Conservation (phyloP, 2,888 invertebrate genomes). For the Ischnura elegans region DNA sequence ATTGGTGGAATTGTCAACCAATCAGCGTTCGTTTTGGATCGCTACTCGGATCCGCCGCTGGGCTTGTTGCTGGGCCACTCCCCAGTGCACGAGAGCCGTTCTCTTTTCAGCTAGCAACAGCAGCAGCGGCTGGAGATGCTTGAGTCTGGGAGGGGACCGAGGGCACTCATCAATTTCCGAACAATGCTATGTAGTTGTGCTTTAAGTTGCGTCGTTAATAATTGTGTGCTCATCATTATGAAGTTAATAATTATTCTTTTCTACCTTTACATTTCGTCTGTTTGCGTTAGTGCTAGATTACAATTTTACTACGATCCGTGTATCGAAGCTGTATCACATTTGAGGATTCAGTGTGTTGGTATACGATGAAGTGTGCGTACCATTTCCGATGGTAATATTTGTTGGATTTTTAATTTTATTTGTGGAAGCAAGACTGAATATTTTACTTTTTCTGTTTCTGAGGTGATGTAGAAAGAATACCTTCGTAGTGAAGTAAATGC, state of each 20-base stretch:
- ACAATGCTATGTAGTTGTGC: background rate
- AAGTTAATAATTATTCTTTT: background rate
- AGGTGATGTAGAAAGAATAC: too few relatives aligned
- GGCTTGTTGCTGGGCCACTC: constrained; percentile 68
- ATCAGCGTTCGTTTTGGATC: constrained; percentile 67
- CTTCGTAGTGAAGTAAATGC: too few relatives aligned
- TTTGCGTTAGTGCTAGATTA: background rate
- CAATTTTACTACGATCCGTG: background rate
- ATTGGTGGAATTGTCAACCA: constrained; percentile 68
- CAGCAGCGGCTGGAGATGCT: constrained; percentile 8
- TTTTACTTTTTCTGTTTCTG: too few relatives aligned
- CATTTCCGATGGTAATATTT: too few relatives aligned
- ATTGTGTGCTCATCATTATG: background rate
- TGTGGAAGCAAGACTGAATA: too few relatives aligned
- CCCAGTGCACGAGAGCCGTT: constrained; percentile 48
- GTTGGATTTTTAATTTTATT: too few relatives aligned
- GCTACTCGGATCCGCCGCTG: constrained; percentile 62
- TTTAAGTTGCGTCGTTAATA: background rate
- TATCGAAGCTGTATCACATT: too few relatives aligned
- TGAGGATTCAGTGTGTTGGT: too few relatives aligned
- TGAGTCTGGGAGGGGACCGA: background rate
- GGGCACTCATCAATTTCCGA: background rate
- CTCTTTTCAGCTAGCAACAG: background rate
- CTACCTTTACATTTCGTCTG: background rate
- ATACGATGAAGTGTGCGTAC: too few relatives aligned